phyloP scores from a whole-genome alignment of 2,797 vertebrate genomes.

The Aldrovandia affinis region DNA sequence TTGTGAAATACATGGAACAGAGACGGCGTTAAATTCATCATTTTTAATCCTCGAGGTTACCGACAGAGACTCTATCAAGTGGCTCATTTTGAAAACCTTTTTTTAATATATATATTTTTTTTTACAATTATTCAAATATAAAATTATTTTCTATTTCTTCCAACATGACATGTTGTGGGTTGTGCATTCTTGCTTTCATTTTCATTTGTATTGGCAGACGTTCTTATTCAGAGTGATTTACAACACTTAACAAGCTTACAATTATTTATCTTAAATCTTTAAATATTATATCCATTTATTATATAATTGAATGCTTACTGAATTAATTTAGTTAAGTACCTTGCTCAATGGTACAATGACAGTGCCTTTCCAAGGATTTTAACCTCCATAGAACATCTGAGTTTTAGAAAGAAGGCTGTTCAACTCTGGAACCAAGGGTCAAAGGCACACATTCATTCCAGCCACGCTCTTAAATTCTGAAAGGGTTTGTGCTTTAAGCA shows the following conservation, averaged over 20 bases:
- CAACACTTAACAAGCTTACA: background rate
- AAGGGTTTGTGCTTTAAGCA: too few species aligned
- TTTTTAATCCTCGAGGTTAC: conserved; percentile 10
- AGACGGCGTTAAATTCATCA: background rate
- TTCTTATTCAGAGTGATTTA: background rate
- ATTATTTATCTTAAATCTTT: background rate
- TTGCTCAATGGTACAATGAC: background rate
- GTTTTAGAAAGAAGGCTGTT: too few species aligned
- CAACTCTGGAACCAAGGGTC: too few species aligned
- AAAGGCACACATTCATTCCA: too few species aligned
- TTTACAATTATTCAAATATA: background rate
- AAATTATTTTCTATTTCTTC: background rate
- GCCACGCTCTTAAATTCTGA: too few species aligned
- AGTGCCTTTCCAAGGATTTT: too few species aligned
- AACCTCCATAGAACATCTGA: background rate
- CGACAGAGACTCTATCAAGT: background rate
- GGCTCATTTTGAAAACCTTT: background rate
- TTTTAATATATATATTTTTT: background rate
- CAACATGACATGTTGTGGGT: background rate
- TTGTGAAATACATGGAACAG: background rate
- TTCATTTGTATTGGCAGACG: background rate
- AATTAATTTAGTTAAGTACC: background rate
- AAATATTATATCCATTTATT: background rate
- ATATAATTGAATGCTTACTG: background rate
- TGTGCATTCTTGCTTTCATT: background rate